These are phyloP conservation scores for Cremastinae sp. DNA, from an alignment of 2,888 invertebrate genomes.

Conservation along the genomic window DNA sequence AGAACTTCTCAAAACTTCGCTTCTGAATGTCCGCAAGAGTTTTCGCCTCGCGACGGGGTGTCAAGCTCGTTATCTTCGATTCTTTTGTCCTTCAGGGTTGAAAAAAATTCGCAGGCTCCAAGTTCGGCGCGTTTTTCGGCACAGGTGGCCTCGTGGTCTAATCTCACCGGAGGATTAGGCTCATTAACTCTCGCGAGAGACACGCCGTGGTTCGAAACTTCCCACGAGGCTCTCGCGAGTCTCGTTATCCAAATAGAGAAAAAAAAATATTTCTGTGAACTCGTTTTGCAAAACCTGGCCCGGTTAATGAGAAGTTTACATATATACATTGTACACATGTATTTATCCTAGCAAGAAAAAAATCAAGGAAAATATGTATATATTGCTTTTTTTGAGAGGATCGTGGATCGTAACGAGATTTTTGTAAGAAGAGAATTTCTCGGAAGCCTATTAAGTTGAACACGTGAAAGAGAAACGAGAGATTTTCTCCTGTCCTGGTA, in stretches of 20 bases:
- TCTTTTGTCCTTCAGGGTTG: slow-evolving; percentile 64
- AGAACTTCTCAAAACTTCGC: too few relatives aligned
- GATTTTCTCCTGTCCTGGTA: neutral
- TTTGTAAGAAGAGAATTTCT: slow-evolving; percentile 63
- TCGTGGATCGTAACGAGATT: slow-evolving; percentile 62
- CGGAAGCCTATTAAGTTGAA: slow-evolving; percentile 72
- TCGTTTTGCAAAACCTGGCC: too few relatives aligned
- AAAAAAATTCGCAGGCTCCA: slow-evolving; percentile 12
- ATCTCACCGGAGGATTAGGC: slow-evolving; percentile 76
- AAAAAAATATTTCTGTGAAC: too few relatives aligned
- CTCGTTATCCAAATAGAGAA: too few relatives aligned
- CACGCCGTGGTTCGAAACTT: too few relatives aligned
- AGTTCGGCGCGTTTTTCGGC: slow-evolving; percentile 20
- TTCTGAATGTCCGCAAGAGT: too few relatives aligned
- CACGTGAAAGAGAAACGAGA: slow-evolving; percentile 49
- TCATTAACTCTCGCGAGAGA: slow-evolving; percentile 75
- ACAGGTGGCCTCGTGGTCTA: slow-evolving; percentile 64
- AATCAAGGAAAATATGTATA: too few relatives aligned
- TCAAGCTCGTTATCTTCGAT: slow-evolving; percentile 76
- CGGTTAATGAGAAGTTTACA: too few relatives aligned
- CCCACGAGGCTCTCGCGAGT: slow-evolving; percentile 65
- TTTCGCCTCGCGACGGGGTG: slow-evolving; percentile 60
- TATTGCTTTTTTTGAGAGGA: neutral
- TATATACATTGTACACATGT: too few relatives aligned
- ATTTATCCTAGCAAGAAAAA: too few relatives aligned